Conservation (phyloP, 2,888 invertebrate genomes). For the Nesidiocoris tenuis region DNA sequence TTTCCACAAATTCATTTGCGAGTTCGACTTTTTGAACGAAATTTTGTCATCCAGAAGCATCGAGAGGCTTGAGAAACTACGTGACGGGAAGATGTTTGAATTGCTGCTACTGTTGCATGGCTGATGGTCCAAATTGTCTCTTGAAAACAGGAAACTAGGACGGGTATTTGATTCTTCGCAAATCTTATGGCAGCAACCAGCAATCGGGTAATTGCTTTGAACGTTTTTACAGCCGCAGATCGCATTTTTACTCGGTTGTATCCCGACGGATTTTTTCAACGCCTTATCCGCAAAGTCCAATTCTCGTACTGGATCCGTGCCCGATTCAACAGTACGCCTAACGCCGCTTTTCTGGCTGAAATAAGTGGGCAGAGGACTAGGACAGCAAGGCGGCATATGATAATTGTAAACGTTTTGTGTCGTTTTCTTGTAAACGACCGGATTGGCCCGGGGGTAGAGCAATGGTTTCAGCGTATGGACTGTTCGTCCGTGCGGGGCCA, state of each 20-base stretch:
- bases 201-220: too few relatives aligned
- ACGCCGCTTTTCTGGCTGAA: background rate
- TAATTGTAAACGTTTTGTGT: background rate
- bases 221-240: background rate
- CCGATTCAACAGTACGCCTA: background rate
- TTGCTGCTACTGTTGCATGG: background rate
- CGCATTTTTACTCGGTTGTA: background rate
- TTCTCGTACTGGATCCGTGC: slow-evolving; percentile 11
- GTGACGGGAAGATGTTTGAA: background rate
- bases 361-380: background rate
- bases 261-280: background rate
- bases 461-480: slow-evolving; percentile 10
- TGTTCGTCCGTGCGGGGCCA: slow-evolving; percentile 9
- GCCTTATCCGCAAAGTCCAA: background rate
- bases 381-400: background rate
- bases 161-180: too few relatives aligned
- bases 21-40: background rate
- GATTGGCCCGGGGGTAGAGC: background rate
- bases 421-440: background rate
- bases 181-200: too few relatives aligned
- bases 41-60: background rate
- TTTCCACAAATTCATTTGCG: slow-evolving; percentile 11
- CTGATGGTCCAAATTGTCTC: too few relatives aligned
- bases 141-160: too few relatives aligned
- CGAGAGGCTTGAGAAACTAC: background rate